A percentile compares a stretch with the other conserved stretches of the same genome.
Conservation (phyloP, 2,888 invertebrate genomes). For the Acrobeloides nanus region DNA sequence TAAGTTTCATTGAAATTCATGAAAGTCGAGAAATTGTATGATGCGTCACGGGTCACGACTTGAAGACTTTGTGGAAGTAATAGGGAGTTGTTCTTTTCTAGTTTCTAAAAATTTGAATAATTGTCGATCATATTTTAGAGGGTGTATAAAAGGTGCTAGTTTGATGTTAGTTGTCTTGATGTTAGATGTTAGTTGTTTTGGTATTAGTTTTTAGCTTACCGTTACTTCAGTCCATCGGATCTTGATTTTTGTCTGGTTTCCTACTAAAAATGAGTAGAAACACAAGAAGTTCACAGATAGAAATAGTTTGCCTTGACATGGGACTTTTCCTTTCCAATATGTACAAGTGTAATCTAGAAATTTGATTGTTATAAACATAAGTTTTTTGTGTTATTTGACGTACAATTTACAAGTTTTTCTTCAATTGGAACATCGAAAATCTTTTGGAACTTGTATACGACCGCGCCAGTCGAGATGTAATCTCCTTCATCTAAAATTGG, state of each 20-base stretch:
- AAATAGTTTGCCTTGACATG: constrained; percentile 92
- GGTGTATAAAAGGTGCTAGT: neutral
- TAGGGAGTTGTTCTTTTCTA: constrained; percentile 43
- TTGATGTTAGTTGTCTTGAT: no score
- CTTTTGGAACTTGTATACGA: constrained; percentile 75
- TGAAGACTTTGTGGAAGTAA: constrained; percentile 43
- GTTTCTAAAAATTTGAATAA: constrained; percentile 40
- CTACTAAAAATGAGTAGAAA: constrained; percentile 88
- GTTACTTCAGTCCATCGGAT: constrained; percentile 84
- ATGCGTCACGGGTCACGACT: constrained; percentile 40
- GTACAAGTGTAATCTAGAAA: constrained; percentile 63
- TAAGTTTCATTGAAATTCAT: constrained; percentile 80
- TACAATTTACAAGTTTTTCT: constrained; percentile 92
- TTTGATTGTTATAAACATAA: neutral
- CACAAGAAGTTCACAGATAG: constrained; percentile 91
- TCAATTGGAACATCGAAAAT: constrained; percentile 82
- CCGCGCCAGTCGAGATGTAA: constrained; percentile 50
- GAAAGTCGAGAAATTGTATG: constrained; percentile 83
- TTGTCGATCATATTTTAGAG: neutral
- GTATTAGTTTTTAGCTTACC: no score
- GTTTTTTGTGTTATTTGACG: constrained; percentile 31
- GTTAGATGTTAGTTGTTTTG: no score
- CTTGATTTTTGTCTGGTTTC: constrained; percentile 77
- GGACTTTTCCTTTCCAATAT: constrained; percentile 83
- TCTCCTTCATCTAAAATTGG: constrained; percentile 62